Percentiles rank a stretch among this genome's conserved stretches.
Conservation (phyloP, 2,888 invertebrate species). For the Metopia argyrocephala region DNA sequence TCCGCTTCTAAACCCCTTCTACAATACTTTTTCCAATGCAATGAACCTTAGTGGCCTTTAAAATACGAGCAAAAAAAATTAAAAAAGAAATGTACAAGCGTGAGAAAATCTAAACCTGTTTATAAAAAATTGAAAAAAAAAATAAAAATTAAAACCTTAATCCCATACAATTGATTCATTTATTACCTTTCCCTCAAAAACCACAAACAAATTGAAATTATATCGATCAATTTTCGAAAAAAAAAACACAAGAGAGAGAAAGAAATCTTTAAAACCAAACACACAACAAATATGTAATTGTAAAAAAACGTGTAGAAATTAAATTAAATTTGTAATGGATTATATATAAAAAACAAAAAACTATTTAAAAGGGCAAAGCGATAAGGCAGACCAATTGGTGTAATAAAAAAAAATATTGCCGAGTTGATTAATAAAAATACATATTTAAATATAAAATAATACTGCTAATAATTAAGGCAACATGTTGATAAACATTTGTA, state of each 20-base stretch:
- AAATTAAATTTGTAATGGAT: background rate
- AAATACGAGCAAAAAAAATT: background rate
- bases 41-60: background rate
- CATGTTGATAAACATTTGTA: too few relatives aligned
- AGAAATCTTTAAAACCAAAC: constrained; percentile 6
- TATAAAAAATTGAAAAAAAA: constrained; percentile 1
- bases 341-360: background rate
- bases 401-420: too few relatives aligned
- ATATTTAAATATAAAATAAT: too few relatives aligned
- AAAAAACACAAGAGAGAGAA: too few relatives aligned
- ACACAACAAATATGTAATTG: background rate
- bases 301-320: background rate
- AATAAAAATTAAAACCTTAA: background rate
- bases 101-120: constrained; percentile 57
- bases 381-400: background rate
- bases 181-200: constrained; percentile 28
- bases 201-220: constrained; percentile 9
- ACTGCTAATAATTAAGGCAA: too few relatives aligned
- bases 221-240: background rate
- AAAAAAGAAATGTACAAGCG: constrained; percentile 41
- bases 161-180: constrained; percentile 10
- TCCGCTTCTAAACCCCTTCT: too few relatives aligned
- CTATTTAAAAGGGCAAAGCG: background rate
- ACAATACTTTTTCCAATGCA: background rate
- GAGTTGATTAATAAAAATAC: too few relatives aligned